phyloP scores from a whole-genome alignment of 1,140 invertebrate species.

The Cydia strobilella region DNA sequence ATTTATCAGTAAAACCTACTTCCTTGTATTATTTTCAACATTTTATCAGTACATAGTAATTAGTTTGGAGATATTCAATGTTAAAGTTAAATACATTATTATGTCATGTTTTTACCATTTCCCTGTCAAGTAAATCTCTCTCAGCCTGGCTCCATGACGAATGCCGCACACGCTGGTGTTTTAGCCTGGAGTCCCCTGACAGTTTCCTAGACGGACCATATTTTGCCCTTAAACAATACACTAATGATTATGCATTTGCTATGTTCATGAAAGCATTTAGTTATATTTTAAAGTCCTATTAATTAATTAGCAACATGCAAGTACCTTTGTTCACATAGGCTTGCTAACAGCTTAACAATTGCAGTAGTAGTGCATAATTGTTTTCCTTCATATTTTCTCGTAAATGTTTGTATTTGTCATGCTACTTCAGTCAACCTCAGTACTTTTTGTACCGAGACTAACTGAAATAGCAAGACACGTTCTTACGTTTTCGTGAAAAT shows the following conservation, averaged over 20 bases:
- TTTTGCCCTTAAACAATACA: constrained; percentile 50
- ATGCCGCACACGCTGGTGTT: constrained; percentile 41
- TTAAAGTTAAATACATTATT: not conserved
- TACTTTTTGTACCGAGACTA: no score
- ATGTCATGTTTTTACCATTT: constrained; percentile 75
- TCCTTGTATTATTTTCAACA: no score
- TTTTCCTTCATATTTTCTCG: no score
- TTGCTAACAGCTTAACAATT: not conserved
- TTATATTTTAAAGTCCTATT: not conserved
- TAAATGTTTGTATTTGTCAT: no score
- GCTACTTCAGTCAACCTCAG: no score
- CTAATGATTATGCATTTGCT: constrained; percentile 9
- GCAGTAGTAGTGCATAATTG: no score
- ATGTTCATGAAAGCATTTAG: not conserved
- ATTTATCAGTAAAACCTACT: no score
- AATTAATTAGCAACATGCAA: not conserved
- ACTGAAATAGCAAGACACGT: no score
- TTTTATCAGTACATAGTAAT: no score
- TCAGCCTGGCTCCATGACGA: constrained; percentile 80
- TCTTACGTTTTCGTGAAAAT: no score
- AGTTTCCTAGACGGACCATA: constrained; percentile 57
- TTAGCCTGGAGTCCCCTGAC: constrained; percentile 50
- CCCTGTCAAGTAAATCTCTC: constrained; percentile 81
- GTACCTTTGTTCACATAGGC: no score
- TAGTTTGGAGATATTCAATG: no score